Conservation (phyloP, 2,888 invertebrate genomes). For the Spatulosminthurus flaviceps region DNA sequence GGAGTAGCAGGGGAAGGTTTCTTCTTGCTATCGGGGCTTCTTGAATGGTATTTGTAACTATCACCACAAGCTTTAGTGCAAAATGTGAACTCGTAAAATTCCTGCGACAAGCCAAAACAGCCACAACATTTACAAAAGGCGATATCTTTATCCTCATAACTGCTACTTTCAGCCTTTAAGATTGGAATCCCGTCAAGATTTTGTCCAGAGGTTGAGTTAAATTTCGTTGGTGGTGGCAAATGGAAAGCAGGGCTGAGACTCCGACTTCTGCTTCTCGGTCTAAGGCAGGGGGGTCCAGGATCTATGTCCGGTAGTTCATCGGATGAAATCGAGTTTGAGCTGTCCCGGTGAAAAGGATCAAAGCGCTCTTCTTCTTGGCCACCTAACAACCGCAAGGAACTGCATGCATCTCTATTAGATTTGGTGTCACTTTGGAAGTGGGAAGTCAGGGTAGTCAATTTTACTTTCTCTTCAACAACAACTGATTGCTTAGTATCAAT, state of each 20-base stretch:
- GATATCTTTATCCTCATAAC: slow-evolving; percentile 65
- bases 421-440: background rate
- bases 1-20: slow-evolving; percentile 64
- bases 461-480: background rate
- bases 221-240: slow-evolving; percentile 28
- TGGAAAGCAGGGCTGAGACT: slow-evolving; percentile 35
- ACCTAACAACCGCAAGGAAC: background rate
- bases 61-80: slow-evolving; percentile 69
- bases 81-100: slow-evolving; percentile 81
- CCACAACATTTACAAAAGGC: slow-evolving; percentile 85
- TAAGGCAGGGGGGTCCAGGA: slow-evolving; percentile 16
- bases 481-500: background rate
- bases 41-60: slow-evolving; percentile 73
- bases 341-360: background rate
- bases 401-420: background rate
- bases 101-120: slow-evolving; percentile 82
- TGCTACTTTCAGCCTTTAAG: slow-evolving; percentile 30
- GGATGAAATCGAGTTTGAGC: background rate
- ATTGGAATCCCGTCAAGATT: slow-evolving; percentile 23
- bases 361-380: background rate
- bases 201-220: background rate
- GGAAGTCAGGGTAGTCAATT: background rate
- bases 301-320: slow-evolving; percentile 27
- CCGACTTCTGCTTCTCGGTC: slow-evolving; percentile 22
- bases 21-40: slow-evolving; percentile 66